Evolutionary conservation across 2,888 invertebrate genomes (phyloP).

Genomic region (Hoplodrina blanda): DNA sequence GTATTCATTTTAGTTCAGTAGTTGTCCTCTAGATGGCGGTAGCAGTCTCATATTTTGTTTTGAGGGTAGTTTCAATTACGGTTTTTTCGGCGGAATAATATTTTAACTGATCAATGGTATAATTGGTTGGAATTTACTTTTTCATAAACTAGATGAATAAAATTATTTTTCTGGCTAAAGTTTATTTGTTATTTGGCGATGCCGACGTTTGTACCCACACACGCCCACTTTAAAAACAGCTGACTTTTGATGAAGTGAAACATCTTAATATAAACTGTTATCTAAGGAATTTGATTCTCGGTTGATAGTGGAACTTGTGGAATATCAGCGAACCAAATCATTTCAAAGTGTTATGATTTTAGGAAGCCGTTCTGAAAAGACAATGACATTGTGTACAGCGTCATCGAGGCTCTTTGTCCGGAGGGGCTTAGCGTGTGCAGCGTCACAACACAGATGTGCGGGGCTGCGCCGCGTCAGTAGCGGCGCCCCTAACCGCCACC

Average conservation of each 20-base stretch:
- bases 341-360: conserved; percentile 8
- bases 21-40: conserved; percentile 59
- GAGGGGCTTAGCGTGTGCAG: conserved; percentile 40
- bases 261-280: conserved; percentile 10
- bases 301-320: background rate
- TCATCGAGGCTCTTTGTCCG: conserved; percentile 56
- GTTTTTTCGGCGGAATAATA: background rate
- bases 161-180: background rate
- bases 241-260: conserved; percentile 28
- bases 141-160: background rate
- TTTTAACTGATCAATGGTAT: background rate
- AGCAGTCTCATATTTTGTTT: conserved; percentile 14
- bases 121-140: background rate
- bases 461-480: conserved; percentile 41
- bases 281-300: background rate
- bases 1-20: background rate
- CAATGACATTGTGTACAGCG: conserved; percentile 31
- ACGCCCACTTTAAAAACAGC: conserved; percentile 38
- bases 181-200: conserved; percentile 10
- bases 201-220: conserved; percentile 11
- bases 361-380: conserved; percentile 21
- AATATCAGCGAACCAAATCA: conserved; percentile 10
- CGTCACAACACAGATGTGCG: conserved; percentile 59
- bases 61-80: conserved; percentile 33
- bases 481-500: conserved; percentile 58